Evolutionary conservation across 2,797 vertebrate species (phyloP), one percentile per base, ranked within the genome.

Genomic region (Crenuchus spilurus): DNA sequence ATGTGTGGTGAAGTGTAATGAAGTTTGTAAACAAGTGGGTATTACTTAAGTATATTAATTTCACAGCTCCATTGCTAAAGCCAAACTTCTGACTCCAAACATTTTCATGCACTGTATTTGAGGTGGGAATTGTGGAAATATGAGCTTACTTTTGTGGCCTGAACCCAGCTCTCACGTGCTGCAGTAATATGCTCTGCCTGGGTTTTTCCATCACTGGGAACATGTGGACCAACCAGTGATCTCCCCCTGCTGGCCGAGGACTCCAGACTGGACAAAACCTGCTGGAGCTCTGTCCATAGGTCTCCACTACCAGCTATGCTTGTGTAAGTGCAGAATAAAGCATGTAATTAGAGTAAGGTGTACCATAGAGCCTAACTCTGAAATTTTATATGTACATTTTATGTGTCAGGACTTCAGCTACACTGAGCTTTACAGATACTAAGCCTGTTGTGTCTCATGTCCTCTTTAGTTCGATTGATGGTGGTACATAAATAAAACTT

Each of bases 181-280:
- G 86, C 82, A 79, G 70, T 85, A 28, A 92, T 81, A 16, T 92
- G 80, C 1, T 88, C 83, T 41, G 76, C 81, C 9, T 84, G 86
- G 41, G 78, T 90, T 39, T 82, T 82, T 62, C 81, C 85, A 39
- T 90, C 86, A 3, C 39, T 11, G 14, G 78, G 77, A 33, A 82
- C 85, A 58, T 76, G 68, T 8, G 77, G 83, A n/a, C 69, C 65
- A 0, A 88, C 84, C 79, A 73, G 79, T 8, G 80, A 86, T 83
- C 90, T 94, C 72, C 94, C 91, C 30, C 83, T 91, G 58, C 89
- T 88, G 37, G 93, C 92, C 0, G 92, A 84, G 0, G 87, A 91
- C 76, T 99, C 97, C 70, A 99, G 91, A 0, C 94, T 94, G 0
- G 92, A 91, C 37, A 99, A 80, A 1, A 91, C 90, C 0, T 88